These are phyloP conservation scores for Taurulus bubalis DNA, from an alignment of 2,113 vertebrate genomes.

Conservation along the genomic window DNA sequence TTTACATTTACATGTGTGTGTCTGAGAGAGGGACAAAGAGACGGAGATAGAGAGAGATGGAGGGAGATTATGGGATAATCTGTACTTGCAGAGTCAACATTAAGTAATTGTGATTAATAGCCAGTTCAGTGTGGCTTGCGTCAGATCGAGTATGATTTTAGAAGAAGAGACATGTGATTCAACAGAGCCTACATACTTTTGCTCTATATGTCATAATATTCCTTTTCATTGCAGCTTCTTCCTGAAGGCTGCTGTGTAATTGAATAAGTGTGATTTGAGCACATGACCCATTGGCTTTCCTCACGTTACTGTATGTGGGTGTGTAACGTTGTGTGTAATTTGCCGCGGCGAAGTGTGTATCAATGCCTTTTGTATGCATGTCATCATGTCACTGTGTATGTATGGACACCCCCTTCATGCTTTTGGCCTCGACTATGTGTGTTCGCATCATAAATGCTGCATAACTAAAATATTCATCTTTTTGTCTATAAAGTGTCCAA, in stretches of 20 bases:
- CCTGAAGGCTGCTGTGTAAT: conserved; percentile 50
- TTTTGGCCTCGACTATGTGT: neutral
- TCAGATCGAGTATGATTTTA: conserved; percentile 5
- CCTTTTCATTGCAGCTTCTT: conserved; percentile 7
- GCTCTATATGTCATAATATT: neutral
- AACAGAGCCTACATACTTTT: neutral
- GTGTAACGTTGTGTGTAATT: conserved; percentile 14
- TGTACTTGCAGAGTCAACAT: conserved; percentile 6
- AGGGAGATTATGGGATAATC: neutral
- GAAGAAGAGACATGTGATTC: neutral
- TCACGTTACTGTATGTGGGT: neutral
- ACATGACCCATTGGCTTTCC: conserved; percentile 55
- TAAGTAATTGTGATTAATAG: conserved; percentile 17
- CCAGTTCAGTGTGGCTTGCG: neutral
- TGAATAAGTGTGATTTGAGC: conserved; percentile 57
- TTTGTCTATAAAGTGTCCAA: neutral
- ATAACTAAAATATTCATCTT: neutral
- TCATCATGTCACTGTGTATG: conserved; percentile 22
- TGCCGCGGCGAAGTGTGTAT: conserved; percentile 1
- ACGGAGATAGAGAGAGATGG: neutral
- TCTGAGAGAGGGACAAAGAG: neutral
- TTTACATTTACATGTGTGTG: neutral
- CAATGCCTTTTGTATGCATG: conserved; percentile 47
- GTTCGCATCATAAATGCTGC: neutral
- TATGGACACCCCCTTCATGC: conserved; percentile 46